Conservation (phyloP, 2,797 vertebrate species). For the Microchirus variegatus region DNA sequence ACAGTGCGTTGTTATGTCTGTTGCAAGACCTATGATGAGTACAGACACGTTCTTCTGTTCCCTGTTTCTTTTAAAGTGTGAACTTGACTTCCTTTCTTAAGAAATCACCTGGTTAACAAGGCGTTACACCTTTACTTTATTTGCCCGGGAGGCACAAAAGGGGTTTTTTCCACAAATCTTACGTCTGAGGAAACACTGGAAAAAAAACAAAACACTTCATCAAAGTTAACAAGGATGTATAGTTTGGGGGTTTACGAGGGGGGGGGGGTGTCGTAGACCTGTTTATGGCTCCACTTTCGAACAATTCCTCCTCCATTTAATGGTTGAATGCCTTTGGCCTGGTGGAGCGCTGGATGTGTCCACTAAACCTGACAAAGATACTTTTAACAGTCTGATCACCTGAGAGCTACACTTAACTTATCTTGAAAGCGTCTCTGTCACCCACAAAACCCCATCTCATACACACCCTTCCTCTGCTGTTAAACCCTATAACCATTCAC, state of each 20-base stretch:
- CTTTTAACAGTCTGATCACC: background rate
- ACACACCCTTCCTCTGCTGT: background rate
- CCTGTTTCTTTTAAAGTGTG: background rate
- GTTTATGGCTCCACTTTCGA: constrained; percentile 37
- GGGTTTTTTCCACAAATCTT: background rate
- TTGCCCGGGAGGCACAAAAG: background rate
- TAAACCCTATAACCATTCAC: constrained; percentile 1
- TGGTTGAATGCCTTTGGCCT: constrained; percentile 10
- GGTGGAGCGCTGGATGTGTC: background rate
- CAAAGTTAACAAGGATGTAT: constrained; percentile 50
- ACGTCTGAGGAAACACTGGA: constrained; percentile 12
- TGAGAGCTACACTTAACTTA: background rate
- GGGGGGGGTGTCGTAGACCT: background rate
- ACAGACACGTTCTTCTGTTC: constrained; percentile 39
- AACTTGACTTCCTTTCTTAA: constrained; percentile 10
- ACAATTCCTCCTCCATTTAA: constrained; percentile 28
- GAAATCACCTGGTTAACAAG: constrained; percentile 12
- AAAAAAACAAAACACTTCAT: constrained; percentile 26
- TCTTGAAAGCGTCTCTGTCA: background rate
- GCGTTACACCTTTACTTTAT: background rate
- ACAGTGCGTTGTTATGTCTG: constrained; percentile 33
- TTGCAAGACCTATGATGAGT: constrained; percentile 37
- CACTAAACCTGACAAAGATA: too few relatives aligned
- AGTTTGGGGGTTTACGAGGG: constrained; percentile 36
- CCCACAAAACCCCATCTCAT: too few relatives aligned